These are phyloP conservation scores for Mythimna impura DNA, from an alignment of 2,888 invertebrate genomes.

Conservation along the genomic window DNA sequence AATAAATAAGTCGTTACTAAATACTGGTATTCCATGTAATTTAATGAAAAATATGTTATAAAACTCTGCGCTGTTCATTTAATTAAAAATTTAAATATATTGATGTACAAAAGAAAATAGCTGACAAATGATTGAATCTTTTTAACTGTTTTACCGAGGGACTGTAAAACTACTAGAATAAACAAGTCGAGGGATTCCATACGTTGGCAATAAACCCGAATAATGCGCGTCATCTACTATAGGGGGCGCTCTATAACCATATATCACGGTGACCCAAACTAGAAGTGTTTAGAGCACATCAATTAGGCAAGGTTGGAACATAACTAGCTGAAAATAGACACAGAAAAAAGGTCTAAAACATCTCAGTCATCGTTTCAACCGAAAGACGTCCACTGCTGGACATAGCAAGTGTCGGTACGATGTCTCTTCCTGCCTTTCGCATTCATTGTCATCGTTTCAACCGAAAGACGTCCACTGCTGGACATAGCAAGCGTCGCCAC, in stretches of 20 bases:
- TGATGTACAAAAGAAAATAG: neutral
- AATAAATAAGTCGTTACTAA: too few relatives aligned
- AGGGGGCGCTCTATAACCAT: constrained; percentile 1
- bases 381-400: neutral
- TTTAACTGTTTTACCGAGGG: constrained; percentile 3
- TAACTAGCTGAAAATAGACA: neutral
- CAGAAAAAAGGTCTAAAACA: neutral
- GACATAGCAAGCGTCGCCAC: too few relatives aligned
- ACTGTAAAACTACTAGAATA: constrained; percentile 35
- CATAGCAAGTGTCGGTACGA: neutral
- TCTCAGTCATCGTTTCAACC: neutral
- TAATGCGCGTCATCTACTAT: constrained; percentile 1
- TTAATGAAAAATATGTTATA: too few relatives aligned
- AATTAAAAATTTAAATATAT: too few relatives aligned
- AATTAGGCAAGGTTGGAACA: neutral
- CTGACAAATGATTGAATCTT: constrained; percentile 11
- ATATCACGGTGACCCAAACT: constrained; percentile 28
- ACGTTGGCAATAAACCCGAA: constrained; percentile 31
- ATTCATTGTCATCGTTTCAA: neutral
- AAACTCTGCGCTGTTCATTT: too few relatives aligned
- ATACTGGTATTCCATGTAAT: too few relatives aligned
- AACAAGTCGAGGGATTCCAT: constrained; percentile 43
- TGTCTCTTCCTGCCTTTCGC: neutral
- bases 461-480: neutral
- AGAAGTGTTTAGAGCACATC: constrained; percentile 5